Evolutionary conservation across 2,797 vertebrate genomes (phyloP).

Genomic region (Vultur gryphus): DNA sequence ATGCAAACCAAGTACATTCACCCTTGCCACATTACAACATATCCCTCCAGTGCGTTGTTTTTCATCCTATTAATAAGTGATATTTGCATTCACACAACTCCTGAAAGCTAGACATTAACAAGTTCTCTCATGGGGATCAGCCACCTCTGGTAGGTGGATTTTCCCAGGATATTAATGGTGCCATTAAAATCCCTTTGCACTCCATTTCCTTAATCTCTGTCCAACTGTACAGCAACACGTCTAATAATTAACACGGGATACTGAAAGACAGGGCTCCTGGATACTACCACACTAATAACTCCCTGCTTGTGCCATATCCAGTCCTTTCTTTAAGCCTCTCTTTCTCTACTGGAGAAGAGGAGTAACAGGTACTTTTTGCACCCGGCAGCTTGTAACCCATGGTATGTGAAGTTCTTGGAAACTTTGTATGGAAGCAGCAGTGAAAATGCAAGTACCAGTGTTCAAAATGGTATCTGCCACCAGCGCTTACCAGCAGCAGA

Average conservation of each 20-base stretch:
- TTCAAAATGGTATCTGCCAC: neutral
- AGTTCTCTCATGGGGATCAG: neutral
- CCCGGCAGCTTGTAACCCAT: neutral
- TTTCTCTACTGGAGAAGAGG: neutral
- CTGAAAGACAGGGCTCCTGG: neutral
- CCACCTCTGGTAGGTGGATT: neutral
- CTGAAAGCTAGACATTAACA: neutral
- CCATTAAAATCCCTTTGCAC: neutral
- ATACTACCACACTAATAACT: neutral
- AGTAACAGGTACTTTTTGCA: neutral
- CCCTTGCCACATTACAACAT: neutral
- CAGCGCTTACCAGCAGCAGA: slow-evolving; percentile 83
- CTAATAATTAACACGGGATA: neutral
- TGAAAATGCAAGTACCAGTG: neutral
- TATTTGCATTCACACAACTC: neutral
- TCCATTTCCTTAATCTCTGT: neutral
- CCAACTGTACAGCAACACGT: neutral
- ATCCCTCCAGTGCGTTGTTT: neutral
- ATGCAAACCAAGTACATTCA: neutral
- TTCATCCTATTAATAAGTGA: neutral
- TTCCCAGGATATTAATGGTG: neutral
- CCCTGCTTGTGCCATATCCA: neutral
- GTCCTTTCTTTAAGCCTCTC: neutral
- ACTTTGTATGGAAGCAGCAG: neutral
- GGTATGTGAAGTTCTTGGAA: neutral